Evolutionary conservation across 2,888 invertebrate genomes (phyloP).

Genomic region (Troglohyphantes excavatus): DNA sequence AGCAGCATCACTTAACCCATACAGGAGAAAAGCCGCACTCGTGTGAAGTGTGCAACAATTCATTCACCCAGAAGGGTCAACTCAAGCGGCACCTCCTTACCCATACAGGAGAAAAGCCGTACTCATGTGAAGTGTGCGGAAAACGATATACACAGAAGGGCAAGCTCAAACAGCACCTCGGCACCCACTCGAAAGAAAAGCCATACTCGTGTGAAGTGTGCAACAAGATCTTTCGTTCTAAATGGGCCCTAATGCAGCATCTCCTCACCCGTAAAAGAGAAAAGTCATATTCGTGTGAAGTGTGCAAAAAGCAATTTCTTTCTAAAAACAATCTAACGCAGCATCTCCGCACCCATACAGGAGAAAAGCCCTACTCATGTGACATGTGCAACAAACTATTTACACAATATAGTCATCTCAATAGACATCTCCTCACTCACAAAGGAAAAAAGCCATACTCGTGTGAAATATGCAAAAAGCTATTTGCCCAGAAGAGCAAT

Average conservation of each 20-base stretch:
- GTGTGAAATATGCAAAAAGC: conserved; percentile 25
- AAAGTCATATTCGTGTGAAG: conserved; percentile 7
- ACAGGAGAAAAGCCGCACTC: too few relatives aligned
- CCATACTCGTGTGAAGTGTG: too few relatives aligned
- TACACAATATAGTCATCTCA: background rate
- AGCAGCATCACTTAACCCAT: too few relatives aligned
- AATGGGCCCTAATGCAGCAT: too few relatives aligned
- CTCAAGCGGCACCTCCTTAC: background rate
- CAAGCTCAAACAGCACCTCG: too few relatives aligned
- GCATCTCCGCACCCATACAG: conserved; percentile 13
- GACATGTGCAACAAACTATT: conserved; percentile 11
- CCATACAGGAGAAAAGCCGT: too few relatives aligned
- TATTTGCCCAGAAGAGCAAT: background rate
- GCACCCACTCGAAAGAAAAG: too few relatives aligned
- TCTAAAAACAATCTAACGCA: background rate
- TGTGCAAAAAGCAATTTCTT: conserved; percentile 6
- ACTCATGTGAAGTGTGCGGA: too few relatives aligned
- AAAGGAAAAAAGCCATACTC: background rate
- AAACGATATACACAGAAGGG: too few relatives aligned
- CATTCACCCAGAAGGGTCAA: background rate
- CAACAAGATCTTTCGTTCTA: too few relatives aligned
- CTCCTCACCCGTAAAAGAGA: background rate
- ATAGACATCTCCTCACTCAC: conserved; percentile 11
- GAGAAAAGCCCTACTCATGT: conserved; percentile 6
- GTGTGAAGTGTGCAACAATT: background rate